phyloP scores from a whole-genome alignment of 2,888 invertebrate species.

The Holacanthella duospinosa region DNA sequence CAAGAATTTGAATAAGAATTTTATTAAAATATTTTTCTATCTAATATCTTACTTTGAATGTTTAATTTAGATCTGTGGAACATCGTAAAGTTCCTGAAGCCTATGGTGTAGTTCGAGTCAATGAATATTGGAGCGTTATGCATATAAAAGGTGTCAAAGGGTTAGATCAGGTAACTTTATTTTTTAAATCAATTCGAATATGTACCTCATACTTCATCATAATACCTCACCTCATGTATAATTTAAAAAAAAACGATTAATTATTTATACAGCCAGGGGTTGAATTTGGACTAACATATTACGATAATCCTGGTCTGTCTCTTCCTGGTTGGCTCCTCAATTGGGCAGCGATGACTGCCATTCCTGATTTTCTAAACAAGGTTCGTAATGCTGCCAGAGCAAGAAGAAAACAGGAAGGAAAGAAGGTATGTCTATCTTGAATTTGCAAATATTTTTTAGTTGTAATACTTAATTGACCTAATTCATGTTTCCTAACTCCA shows the following conservation, averaged over 20 bases:
- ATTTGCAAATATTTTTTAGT: neutral
- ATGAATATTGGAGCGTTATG: slow-evolving; percentile 77
- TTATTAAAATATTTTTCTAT: too few relatives aligned
- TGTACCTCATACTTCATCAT: too few relatives aligned
- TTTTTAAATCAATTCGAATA: neutral
- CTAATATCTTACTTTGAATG: too few relatives aligned
- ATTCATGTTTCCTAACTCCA: too few relatives aligned
- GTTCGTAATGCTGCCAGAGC: slow-evolving; percentile 56
- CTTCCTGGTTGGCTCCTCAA: slow-evolving; percentile 60
- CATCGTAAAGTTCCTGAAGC: slow-evolving; percentile 60
- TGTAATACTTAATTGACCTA: neutral
- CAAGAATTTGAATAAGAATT: neutral
- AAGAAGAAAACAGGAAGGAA: neutral
- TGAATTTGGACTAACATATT: slow-evolving; percentile 76
- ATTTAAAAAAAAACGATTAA: slow-evolving; percentile 5
- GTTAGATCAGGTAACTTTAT: slow-evolving; percentile 46
- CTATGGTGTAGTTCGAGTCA: slow-evolving; percentile 59
- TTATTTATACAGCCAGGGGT: slow-evolving; percentile 59
- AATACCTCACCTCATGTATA: slow-evolving; percentile 1
- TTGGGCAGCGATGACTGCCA: slow-evolving; percentile 60
- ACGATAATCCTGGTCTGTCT: slow-evolving; percentile 71
- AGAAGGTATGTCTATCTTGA: neutral
- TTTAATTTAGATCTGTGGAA: slow-evolving; percentile 41
- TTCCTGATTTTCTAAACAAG: slow-evolving; percentile 62
- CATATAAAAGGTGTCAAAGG: slow-evolving; percentile 61